phyloP scores from a whole-genome alignment of 2,113 vertebrate species.

The Otus sunia region DNA sequence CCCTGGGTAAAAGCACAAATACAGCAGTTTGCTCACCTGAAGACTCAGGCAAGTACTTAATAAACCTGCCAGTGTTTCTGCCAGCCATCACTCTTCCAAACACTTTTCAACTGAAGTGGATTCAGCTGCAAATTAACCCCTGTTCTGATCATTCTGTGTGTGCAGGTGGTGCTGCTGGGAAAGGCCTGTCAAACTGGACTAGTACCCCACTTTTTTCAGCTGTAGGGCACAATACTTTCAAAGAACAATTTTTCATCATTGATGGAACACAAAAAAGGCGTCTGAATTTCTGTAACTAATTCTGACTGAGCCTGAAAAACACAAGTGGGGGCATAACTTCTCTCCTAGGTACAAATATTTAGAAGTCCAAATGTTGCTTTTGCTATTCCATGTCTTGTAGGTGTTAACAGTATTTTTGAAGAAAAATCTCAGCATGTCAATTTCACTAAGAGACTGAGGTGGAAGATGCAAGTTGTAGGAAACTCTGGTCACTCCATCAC shows the following conservation, averaged over 20 bases:
- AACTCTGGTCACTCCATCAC: not conserved
- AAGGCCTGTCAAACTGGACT: not conserved
- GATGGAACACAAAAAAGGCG: not conserved
- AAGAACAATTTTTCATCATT: not conserved
- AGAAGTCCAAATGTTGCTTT: not conserved
- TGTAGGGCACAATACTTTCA: not conserved
- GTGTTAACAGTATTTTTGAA: not conserved
- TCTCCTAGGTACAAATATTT: not conserved
- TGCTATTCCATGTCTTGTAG: not conserved
- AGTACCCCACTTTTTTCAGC: not conserved
- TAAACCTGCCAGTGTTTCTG: not conserved
- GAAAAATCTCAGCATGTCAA: not conserved
- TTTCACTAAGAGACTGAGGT: not conserved
- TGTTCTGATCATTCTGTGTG: not conserved
- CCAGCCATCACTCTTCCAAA: not conserved
- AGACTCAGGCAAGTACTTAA: not conserved
- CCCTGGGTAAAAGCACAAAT: not conserved
- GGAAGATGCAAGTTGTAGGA: not conserved
- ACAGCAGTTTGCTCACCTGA: not conserved
- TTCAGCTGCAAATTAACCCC: conserved; percentile 25
- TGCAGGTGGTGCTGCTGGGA: not conserved
- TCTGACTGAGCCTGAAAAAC: not conserved
- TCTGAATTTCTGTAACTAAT: not conserved
- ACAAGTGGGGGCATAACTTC: not conserved
- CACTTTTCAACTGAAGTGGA: not conserved